Evolutionary conservation across 2,888 invertebrate species (phyloP).

Genomic region (Strigamia crassipes): DNA sequence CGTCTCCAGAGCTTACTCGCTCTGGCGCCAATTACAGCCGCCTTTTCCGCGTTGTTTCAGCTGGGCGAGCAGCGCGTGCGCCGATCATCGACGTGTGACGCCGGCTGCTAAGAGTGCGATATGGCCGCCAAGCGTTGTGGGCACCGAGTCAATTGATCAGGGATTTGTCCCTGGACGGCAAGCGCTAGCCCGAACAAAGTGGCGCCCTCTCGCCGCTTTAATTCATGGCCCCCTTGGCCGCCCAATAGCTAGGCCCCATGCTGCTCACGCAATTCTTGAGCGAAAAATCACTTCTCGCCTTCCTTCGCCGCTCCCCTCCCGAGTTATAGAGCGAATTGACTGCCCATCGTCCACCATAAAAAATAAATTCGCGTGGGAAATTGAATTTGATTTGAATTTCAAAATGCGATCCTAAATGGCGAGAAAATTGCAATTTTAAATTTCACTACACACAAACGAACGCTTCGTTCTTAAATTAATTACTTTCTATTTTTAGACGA

Average conservation of each 20-base stretch:
- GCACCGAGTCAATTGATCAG: conserved; percentile 34
- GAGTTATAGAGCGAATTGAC: conserved; percentile 2
- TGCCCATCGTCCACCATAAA: conserved; percentile 27
- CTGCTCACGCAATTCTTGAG: conserved; percentile 19
- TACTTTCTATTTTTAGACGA: not conserved
- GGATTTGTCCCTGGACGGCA: conserved; percentile 29
- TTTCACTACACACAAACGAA: not conserved
- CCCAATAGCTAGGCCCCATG: conserved; percentile 15
- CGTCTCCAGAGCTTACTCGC: conserved; percentile 20
- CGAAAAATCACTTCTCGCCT: conserved; percentile 19
- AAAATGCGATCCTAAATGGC: not conserved
- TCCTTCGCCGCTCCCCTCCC: not conserved
- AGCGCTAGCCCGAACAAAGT: conserved; percentile 26
- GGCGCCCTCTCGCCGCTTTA: conserved; percentile 25
- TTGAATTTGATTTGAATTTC: conserved; percentile 2
- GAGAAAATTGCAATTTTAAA: conserved; percentile 1
- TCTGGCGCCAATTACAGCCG: conserved; percentile 29
- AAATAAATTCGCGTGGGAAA: not conserved
- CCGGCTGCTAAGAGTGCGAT: conserved; percentile 26
- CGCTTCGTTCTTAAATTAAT: not conserved
- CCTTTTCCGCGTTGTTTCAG: conserved; percentile 30
- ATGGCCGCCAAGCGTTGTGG: conserved; percentile 20
- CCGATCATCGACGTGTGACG: conserved; percentile 29
- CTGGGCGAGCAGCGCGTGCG: conserved; percentile 28
- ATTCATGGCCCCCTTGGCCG: conserved; percentile 33